These are phyloP conservation scores for Neodiprion lecontei DNA, from an alignment of 1,140 invertebrate species.

Conservation along the genomic window DNA sequence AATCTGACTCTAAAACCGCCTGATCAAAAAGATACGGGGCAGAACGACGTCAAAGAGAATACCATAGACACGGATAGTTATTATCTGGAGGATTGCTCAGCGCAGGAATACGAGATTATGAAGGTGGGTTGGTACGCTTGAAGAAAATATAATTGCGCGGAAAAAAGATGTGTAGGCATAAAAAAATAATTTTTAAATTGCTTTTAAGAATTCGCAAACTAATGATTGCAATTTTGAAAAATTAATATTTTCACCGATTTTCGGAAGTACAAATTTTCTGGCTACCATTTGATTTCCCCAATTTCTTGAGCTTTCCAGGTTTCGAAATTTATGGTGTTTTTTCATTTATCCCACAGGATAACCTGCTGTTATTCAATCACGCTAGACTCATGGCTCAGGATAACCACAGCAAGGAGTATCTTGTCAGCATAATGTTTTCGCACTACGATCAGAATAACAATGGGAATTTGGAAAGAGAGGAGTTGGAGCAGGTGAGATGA, in stretches of 20 bases:
- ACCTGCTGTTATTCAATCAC: slow-evolving; percentile 77
- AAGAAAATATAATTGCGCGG: not conserved
- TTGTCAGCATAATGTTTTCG: slow-evolving; percentile 81
- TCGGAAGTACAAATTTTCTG: not conserved
- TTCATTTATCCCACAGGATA: slow-evolving; percentile 65
- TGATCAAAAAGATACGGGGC: slow-evolving; percentile 37
- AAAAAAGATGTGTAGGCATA: not conserved
- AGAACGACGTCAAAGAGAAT: slow-evolving; percentile 43
- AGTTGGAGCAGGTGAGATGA: slow-evolving; percentile 67
- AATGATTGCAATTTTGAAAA: slow-evolving; percentile 15
- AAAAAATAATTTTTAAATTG: not conserved
- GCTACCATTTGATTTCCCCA: no score
- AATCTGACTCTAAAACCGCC: slow-evolving; percentile 37
- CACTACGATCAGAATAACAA: slow-evolving; percentile 80
- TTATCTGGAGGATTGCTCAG: slow-evolving; percentile 63
- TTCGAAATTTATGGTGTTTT: no score
- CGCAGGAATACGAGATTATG: slow-evolving; percentile 75
- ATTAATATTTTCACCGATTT: slow-evolving; percentile 12
- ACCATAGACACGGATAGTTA: slow-evolving; percentile 46
- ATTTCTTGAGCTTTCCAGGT: no score
- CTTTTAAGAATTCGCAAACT: not conserved
- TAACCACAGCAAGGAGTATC: slow-evolving; percentile 72
- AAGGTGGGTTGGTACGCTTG: slow-evolving; percentile 59
- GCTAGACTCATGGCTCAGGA: slow-evolving; percentile 70
- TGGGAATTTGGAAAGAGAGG: slow-evolving; percentile 71